Base-by-base conservation (phyloP, 2,888 invertebrate species). In the Carabus problematicus region DNA sequence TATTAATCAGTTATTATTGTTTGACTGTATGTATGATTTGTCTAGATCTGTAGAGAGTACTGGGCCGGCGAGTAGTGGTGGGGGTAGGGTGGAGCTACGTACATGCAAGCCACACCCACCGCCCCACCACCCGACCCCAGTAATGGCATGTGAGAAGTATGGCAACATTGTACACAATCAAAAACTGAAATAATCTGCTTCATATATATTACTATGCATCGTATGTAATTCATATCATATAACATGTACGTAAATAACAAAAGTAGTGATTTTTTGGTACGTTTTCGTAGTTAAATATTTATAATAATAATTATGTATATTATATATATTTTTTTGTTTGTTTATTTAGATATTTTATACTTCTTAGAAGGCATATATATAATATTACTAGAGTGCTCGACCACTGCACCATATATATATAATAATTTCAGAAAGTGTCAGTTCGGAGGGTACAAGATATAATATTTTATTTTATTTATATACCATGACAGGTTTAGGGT, bases 21-120 rank as follows among this genome's bases (percentile, higher is more conserved):
- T 67, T 67, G 66, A 66, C 60, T 67, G 67, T 59, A 67, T 67
- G 59, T 43, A 49, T 52, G 39, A 29, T 29, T 3, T 29, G 29
- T 29, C 2, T n/a, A n/a, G 2, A 29, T 29, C 29, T 29, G 6
- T 29, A 29, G 75, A 73, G 70, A 74, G 72, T 70, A 56, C 52
- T 55, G 70, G 71, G 60, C 72, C 72, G 71, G 74, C 72, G 73
- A 72, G 67, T 72, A 72, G 75, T 74, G 75, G 45, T 45, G 52
- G 52, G 52, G 52, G 29, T 29, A 29, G 29, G 29, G 29, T 6
- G 29, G 29, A 29, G 29, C 29, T 29, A 29, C 29, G 29, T 29
- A 6, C 6, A 6, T 16, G 14, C 18, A 52, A 14, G 52, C 52
- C 52, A 52, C 52, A 16, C 19, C 18, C 6, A 16, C 8, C 9